A percentile compares a stretch with the other conserved stretches of the same genome.
Conservation (phyloP, 2,888 invertebrate species). For the Agrotis clavis region DNA sequence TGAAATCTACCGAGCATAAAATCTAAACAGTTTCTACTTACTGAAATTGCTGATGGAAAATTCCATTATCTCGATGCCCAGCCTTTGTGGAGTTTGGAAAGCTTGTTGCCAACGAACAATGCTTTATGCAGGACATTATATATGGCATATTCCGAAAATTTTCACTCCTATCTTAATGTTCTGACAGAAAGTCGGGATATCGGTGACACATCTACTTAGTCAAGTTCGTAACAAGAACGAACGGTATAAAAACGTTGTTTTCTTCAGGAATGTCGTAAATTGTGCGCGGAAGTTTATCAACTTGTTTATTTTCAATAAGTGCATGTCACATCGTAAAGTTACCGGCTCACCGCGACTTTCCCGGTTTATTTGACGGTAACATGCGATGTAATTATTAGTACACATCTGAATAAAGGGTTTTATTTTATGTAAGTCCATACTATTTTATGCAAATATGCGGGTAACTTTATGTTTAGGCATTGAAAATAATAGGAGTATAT, state of each 20-base stretch:
- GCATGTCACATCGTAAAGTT: constrained; percentile 53
- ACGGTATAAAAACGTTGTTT: constrained; percentile 54
- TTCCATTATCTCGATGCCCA: not conserved
- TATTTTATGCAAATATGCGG: no score
- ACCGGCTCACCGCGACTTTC: constrained; percentile 21
- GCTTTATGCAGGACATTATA: no score
- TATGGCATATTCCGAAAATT: no score
- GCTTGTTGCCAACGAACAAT: no score
- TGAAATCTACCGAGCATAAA: no score
- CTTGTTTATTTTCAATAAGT: constrained; percentile 55
- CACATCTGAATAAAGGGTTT: not conserved
- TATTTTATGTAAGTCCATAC: not conserved
- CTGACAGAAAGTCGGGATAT: not conserved
- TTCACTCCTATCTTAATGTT: constrained; percentile 10
- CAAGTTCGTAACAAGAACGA: constrained; percentile 29
- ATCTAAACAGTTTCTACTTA: no score
- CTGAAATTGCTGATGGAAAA: no score
- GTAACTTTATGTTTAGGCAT: no score
- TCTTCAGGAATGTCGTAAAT: constrained; percentile 53
- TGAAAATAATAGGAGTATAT: not conserved
- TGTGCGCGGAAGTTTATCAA: constrained; percentile 40
- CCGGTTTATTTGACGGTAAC: constrained; percentile 32
- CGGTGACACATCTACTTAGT: constrained; percentile 26
- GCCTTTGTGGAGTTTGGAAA: no score
- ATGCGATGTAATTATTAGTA: constrained; percentile 47